A percentile compares a stretch with the other conserved stretches of the same genome.
phyloP scores from a whole-genome alignment of 2,888 invertebrate species.

The Drosophila suboccidentalis region DNA sequence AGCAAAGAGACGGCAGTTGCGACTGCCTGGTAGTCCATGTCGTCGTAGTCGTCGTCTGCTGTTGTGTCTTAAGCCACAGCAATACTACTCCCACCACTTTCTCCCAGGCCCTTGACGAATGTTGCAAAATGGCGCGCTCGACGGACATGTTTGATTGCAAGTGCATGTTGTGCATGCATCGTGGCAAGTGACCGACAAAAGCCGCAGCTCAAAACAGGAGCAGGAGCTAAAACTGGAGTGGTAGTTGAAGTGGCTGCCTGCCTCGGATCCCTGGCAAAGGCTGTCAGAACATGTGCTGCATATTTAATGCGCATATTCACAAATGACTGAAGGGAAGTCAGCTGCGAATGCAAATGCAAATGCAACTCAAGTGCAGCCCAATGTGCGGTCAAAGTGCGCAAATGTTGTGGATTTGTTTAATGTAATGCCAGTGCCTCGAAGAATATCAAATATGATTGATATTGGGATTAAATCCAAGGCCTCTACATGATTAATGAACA shows the following conservation, averaged over 20 bases:
- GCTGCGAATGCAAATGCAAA: conserved; percentile 16
- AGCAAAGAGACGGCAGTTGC: conserved; percentile 21
- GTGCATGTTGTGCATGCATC: conserved; percentile 71
- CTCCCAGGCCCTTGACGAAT: conserved; percentile 11
- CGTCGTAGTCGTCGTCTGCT: background rate
- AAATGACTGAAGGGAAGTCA: conserved; percentile 24
- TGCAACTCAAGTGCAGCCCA: conserved; percentile 45
- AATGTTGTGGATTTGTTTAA: conserved; percentile 41
- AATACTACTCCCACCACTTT: background rate
- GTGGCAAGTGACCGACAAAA: conserved; percentile 52
- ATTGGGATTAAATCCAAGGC: background rate
- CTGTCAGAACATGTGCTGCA: conserved; percentile 69
- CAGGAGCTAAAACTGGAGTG: conserved; percentile 1
- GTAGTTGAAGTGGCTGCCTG: conserved; percentile 5
- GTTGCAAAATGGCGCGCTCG: conserved; percentile 54
- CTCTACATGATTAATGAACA: background rate
- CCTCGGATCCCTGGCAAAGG: conserved; percentile 34
- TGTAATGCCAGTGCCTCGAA: conserved; percentile 7
- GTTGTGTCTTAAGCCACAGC: conserved; percentile 30
- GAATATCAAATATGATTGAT: conserved; percentile 21
- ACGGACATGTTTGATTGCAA: conserved; percentile 74
- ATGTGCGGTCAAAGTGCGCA: conserved; percentile 46
- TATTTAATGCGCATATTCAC: conserved; percentile 62
- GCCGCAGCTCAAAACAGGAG: conserved; percentile 16
- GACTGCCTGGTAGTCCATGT: background rate